Evolutionary conservation across 2,888 invertebrate species (phyloP).

Genomic region (Acleris holmiana): DNA sequence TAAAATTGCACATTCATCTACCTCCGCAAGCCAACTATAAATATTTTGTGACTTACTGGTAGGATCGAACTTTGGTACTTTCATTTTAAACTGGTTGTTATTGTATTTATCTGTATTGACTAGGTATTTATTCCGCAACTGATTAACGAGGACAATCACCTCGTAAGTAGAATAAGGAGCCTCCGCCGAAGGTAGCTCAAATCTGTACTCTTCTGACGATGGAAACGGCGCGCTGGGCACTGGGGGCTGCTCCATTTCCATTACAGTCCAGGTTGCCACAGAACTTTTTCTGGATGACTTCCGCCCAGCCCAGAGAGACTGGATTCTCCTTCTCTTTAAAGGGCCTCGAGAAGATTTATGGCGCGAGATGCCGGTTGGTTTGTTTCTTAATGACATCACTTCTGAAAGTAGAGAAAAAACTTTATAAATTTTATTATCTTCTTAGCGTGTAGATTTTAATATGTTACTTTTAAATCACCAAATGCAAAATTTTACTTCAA

Average conservation of each 20-base stretch:
- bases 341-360: background rate
- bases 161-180: background rate
- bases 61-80: background rate
- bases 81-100: no score
- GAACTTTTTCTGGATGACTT: background rate
- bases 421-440: no score
- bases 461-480: no score
- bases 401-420: background rate
- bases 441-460: no score
- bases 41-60: background rate
- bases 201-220: background rate
- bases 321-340: background rate
- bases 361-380: background rate
- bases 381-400: background rate
- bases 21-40: background rate
- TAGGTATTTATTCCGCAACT: no score
- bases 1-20: background rate
- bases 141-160: background rate
- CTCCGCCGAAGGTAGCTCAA: background rate
- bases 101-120: no score
- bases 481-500: no score
- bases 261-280: background rate
- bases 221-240: background rate
- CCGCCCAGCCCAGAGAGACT: background rate
- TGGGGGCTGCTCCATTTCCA: background rate